A percentile compares a stretch with the other conserved stretches of the same genome.
phyloP scores from a whole-genome alignment of 1,140 invertebrate species.

The Babylonia areolata region DNA sequence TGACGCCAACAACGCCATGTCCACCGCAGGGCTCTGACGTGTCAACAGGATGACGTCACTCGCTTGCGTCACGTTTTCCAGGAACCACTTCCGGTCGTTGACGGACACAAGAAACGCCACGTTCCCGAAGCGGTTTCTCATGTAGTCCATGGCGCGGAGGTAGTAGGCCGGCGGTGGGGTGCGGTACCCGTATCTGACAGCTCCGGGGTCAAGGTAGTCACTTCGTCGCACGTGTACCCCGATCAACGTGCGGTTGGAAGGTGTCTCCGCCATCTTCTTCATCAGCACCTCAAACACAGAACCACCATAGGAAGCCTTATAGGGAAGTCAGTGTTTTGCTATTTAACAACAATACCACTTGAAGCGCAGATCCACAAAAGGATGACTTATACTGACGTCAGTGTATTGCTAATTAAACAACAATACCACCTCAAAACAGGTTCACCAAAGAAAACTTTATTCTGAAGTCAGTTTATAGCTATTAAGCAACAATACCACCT shows the following conservation, averaged over 20 bases:
- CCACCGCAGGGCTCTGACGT: slow-evolving; percentile 45
- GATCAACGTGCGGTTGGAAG: not conserved
- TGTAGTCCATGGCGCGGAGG: slow-evolving; percentile 28
- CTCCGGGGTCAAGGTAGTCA: not conserved
- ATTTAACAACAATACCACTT: too few species aligned
- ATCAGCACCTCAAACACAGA: slow-evolving; percentile 2
- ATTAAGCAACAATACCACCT: too few species aligned
- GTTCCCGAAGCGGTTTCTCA: not conserved
- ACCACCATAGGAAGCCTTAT: too few species aligned
- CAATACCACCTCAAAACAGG: too few species aligned
- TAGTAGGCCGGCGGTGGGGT: slow-evolving; percentile 17
- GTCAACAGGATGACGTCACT: slow-evolving; percentile 25
- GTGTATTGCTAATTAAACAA: too few species aligned
- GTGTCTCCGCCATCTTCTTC: slow-evolving; percentile 21
- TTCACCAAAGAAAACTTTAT: too few species aligned
- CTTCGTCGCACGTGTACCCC: not conserved
- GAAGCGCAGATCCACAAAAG: too few species aligned
- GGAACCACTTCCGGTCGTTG: slow-evolving; percentile 21
- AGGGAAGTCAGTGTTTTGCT: too few species aligned
- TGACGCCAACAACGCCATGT: slow-evolving; percentile 56
- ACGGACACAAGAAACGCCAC: slow-evolving; percentile 22
- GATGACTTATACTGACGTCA: too few species aligned
- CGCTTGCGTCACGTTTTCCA: not conserved
- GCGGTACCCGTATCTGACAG: slow-evolving; percentile 30
- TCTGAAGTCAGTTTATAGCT: too few species aligned